Percentiles rank a stretch among this genome's conserved stretches.
These are phyloP conservation scores for Cyphomyrus plagiostoma DNA, from an alignment of 2,113 vertebrate genomes.

Conservation along the genomic window DNA sequence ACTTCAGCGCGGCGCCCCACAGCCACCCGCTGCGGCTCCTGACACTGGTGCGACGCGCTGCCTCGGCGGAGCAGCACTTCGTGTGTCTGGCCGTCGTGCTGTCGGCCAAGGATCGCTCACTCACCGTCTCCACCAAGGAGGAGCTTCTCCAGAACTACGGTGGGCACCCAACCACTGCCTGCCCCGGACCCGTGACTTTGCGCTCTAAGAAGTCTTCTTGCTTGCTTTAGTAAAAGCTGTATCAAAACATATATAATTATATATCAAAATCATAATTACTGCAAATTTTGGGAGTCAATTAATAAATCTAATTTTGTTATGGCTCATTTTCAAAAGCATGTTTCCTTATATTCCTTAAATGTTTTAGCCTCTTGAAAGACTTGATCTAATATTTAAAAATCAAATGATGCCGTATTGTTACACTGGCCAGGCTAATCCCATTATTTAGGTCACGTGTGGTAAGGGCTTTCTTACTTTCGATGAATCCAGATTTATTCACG, in stretches of 20 bases:
- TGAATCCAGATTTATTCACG: not conserved
- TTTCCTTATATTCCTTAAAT: not conserved
- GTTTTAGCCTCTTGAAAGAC: not conserved
- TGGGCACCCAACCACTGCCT: conserved; percentile 34
- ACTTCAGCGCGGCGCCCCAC: conserved; percentile 72
- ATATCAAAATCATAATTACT: not conserved
- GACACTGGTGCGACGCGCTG: conserved; percentile 81
- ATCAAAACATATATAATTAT: not conserved
- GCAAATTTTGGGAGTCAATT: not conserved
- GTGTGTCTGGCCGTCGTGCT: conserved; percentile 89
- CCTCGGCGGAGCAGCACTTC: conserved; percentile 90
- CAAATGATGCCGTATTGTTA: not conserved
- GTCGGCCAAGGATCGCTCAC: conserved; percentile 80
- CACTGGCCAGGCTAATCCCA: not conserved
- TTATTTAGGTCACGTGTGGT: not conserved
- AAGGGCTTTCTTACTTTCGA: not conserved
- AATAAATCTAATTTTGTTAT: not conserved
- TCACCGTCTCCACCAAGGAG: conserved; percentile 95
- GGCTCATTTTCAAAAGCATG: not conserved
- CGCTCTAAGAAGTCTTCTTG: not conserved
- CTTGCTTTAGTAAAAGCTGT: not conserved
- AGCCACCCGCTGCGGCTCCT: conserved; percentile 84
- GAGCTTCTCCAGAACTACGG: conserved; percentile 90
- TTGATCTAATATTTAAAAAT: not conserved
- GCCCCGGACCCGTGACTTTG: not conserved